These are phyloP conservation scores for Dromiciops gliroides DNA, from an alignment of 2,113 vertebrate species.

Conservation along the genomic window DNA sequence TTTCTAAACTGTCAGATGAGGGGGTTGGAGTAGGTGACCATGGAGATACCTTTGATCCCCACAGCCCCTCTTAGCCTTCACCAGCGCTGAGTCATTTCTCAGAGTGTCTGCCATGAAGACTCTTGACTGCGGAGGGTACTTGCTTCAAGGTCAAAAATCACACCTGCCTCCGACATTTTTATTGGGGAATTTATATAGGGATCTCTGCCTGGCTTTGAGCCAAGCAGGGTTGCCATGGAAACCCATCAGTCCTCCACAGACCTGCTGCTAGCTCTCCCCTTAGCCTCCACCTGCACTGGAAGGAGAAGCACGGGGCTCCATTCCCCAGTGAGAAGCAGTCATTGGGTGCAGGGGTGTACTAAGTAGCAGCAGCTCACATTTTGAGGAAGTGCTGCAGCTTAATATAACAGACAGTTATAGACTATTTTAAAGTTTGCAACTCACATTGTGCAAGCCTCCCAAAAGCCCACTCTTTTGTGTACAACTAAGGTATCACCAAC, in stretches of 20 bases:
- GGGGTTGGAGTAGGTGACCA: neutral
- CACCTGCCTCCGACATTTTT: neutral
- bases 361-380: neutral
- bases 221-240: constrained; percentile 84
- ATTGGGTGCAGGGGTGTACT: neutral
- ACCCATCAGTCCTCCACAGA: constrained; percentile 76
- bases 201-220: constrained; percentile 43
- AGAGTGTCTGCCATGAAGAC: constrained; percentile 5
- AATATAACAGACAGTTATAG: neutral
- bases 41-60: neutral
- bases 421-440: neutral
- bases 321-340: neutral
- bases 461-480: neutral
- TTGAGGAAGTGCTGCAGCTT: neutral
- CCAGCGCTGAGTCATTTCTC: accelerated
- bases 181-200: constrained; percentile 65
- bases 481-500: accelerated
- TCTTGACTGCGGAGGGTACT: constrained; percentile 24
- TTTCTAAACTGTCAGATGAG: neutral
- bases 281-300: neutral
- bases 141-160: constrained; percentile 49
- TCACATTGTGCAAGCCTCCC: neutral
- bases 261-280: constrained; percentile 63
- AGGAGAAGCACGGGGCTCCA: neutral
- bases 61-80: neutral